Conservation (phyloP, 2,113 vertebrate species). For the Pterocles gutturalis region DNA sequence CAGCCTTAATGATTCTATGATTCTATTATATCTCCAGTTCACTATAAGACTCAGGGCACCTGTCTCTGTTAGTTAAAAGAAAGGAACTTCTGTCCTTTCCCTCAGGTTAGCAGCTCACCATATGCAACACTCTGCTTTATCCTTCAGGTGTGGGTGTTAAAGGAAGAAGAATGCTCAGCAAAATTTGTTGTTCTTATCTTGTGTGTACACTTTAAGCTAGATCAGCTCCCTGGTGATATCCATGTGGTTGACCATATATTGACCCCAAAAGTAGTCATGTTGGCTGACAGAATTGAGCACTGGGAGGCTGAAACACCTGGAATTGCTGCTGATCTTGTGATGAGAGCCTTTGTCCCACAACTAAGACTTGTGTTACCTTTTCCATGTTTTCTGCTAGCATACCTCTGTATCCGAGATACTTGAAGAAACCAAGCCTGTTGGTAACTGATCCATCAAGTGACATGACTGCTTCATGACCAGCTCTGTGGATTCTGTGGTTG, state of each 20-base stretch:
- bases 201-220: fast-evolving
- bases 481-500: not conserved
- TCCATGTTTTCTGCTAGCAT: not conserved
- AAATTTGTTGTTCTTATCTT: not conserved
- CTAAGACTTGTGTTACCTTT: not conserved
- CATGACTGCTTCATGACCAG: not conserved
- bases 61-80: not conserved
- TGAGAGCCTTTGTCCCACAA: not conserved
- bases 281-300: not conserved
- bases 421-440: not conserved
- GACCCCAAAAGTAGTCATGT: not conserved
- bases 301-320: not conserved
- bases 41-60: not conserved
- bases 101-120: not conserved
- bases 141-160: not conserved
- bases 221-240: not conserved
- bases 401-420: not conserved
- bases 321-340: not conserved
- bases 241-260: not conserved
- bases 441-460: not conserved
- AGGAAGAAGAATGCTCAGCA: not conserved
- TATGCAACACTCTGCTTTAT: not conserved
- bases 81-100: not conserved
- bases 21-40: not conserved
- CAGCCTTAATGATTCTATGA: no score